A percentile compares a stretch with the other conserved stretches of the same genome.
These are phyloP conservation scores for Paraescarpia echinospica DNA, from an alignment of 1,140 invertebrate genomes.

Conservation along the genomic window DNA sequence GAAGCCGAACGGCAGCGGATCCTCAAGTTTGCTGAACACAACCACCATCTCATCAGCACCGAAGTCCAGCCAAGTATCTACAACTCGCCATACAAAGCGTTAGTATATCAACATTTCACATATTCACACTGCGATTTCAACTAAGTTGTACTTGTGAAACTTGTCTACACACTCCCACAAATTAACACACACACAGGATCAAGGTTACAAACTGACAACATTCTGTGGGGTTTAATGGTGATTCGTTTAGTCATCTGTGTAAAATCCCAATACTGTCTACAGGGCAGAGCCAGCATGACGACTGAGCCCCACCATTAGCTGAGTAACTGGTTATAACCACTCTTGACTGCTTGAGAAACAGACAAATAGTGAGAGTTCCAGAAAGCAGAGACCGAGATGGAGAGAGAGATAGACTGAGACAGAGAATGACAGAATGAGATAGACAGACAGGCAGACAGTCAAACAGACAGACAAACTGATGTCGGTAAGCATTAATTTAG, in stretches of 20 bases:
- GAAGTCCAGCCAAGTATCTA: conserved; percentile 55
- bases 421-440: not conserved
- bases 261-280: not conserved
- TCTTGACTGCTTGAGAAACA: not conserved
- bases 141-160: not conserved
- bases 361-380: not conserved
- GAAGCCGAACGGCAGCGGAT: conserved; percentile 34
- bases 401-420: not conserved
- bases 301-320: not conserved
- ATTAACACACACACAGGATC: not conserved
- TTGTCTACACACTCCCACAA: not conserved
- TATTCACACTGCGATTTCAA: not conserved
- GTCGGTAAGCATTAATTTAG: not conserved
- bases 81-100: conserved; percentile 57
- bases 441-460: not conserved
- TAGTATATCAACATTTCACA: conserved; percentile 29
- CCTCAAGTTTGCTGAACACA: conserved; percentile 49
- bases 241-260: not conserved
- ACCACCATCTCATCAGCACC: conserved; percentile 57
- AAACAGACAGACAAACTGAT: not conserved
- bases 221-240: not conserved
- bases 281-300: not conserved
- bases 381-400: not conserved
- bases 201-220: not conserved
- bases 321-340: not conserved